A percentile compares a stretch with the other conserved stretches of the same genome.
Conservation (phyloP, 2,113 vertebrate genomes). For the Tricholaema leucomelas region DNA sequence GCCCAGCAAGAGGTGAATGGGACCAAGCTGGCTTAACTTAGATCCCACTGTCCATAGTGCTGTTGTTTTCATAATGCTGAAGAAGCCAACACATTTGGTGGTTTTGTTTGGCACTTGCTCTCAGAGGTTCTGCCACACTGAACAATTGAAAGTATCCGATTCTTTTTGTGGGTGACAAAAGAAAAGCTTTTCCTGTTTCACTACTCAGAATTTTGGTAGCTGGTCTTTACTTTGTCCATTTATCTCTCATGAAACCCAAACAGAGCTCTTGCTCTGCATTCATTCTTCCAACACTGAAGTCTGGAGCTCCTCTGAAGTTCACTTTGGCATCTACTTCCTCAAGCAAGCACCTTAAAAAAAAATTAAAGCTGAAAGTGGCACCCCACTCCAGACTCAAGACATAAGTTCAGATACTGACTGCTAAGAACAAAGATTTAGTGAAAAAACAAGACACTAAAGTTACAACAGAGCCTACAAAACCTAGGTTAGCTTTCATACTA, state of each 20-base stretch:
- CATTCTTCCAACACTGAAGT: conserved; percentile 45
- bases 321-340: conserved; percentile 72
- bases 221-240: conserved; percentile 35
- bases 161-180: background rate
- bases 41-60: background rate
- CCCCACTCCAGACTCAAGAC: conserved; percentile 61
- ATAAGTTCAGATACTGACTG: conserved; percentile 44
- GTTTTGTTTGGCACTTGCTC: conserved; percentile 45
- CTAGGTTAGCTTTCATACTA: conserved; percentile 70
- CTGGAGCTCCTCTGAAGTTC: conserved; percentile 51
- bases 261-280: conserved; percentile 12
- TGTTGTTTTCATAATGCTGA: conserved; percentile 1
- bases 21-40: conserved; percentile 17
- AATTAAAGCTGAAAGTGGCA: conserved; percentile 57
- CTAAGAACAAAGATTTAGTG: conserved; percentile 64
- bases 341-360: conserved; percentile 66
- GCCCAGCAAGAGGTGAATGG: conserved; percentile 22
- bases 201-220: conserved; percentile 11
- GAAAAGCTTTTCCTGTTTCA: conserved; percentile 21
- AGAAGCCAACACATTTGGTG: conserved; percentile 15
- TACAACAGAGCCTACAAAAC: conserved; percentile 69
- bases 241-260: conserved; percentile 59
- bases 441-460: conserved; percentile 69
- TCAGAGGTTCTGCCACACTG: conserved; percentile 23
- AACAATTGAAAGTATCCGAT: conserved; percentile 9